These are phyloP conservation scores for Chondrosia reniformis DNA, from an alignment of 37 sponge, comb jelly and placozoan species.

Conservation along the genomic window DNA sequence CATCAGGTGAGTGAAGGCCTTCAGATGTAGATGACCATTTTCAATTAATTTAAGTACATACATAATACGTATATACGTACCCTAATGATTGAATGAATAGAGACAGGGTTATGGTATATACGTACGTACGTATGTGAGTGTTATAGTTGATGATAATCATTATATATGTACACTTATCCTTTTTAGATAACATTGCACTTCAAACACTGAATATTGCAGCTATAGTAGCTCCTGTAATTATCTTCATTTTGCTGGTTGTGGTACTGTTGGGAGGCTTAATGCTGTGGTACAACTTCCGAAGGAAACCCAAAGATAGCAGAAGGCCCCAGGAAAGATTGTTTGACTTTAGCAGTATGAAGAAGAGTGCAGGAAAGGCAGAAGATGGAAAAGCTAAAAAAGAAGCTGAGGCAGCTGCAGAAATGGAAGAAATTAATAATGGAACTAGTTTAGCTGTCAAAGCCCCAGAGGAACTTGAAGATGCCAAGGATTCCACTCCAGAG, in stretches of 20 bases:
- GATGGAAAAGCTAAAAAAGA: background rate
- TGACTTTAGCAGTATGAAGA: conserved; percentile 17
- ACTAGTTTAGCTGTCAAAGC: background rate
- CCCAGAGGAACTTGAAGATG: background rate
- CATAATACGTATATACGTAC: too few species aligned
- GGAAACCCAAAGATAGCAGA: background rate
- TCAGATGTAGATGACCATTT: too few species aligned
- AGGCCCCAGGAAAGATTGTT: background rate
- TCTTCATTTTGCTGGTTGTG: background rate
- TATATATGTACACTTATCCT: background rate
- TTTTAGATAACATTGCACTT: background rate
- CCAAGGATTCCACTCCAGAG: background rate
- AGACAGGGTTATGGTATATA: too few species aligned
- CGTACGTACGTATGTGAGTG: background rate
- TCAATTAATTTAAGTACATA: too few species aligned
- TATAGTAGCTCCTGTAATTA: background rate
- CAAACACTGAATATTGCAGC: background rate
- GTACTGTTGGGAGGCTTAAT: background rate
- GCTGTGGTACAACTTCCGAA: conserved; percentile 12
- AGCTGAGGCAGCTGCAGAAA: background rate
- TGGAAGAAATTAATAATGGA: background rate
- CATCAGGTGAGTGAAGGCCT: too few species aligned
- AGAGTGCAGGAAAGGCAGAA: background rate
- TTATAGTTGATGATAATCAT: background rate
- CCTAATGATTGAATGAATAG: too few species aligned